phyloP scores from a whole-genome alignment of 35 echinoderm and acorn worm species.

The Ophioderma brevispina region DNA sequence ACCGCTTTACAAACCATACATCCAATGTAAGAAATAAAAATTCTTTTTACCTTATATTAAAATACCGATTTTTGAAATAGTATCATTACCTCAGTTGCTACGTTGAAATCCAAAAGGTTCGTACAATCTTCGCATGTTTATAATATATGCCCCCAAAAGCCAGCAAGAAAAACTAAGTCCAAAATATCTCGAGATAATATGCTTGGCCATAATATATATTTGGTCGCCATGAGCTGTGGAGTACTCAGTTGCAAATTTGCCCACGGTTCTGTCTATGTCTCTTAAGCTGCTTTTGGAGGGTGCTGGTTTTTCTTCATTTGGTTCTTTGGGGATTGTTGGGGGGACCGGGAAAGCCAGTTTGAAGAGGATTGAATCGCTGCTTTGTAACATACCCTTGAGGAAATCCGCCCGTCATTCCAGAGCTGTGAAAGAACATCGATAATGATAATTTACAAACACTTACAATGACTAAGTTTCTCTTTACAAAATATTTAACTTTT shows the following conservation, averaged over 20 bases:
- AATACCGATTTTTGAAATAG: not conserved
- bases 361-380: too few relatives aligned
- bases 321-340: too few relatives aligned
- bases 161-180: slow-evolving; percentile 27
- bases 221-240: slow-evolving; percentile 38
- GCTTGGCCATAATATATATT: slow-evolving; percentile 26
- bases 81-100: not conserved
- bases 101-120: not conserved
- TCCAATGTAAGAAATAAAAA: not conserved
- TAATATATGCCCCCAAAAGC: not conserved
- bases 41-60: not conserved
- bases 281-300: not conserved
- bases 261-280: not conserved
- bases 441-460: too few relatives aligned
- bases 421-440: too few relatives aligned
- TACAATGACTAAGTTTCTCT: too few relatives aligned
- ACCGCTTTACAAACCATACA: too few relatives aligned
- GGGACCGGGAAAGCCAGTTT: too few relatives aligned
- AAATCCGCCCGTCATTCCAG: too few relatives aligned
- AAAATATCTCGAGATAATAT: slow-evolving; percentile 10
- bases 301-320: not conserved
- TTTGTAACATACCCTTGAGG: too few relatives aligned
- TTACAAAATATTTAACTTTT: too few relatives aligned
- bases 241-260: slow-evolving; percentile 14
- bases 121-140: not conserved